Conservation (phyloP, 2,888 invertebrate species). For the Nematopogon swammerdamellus region DNA sequence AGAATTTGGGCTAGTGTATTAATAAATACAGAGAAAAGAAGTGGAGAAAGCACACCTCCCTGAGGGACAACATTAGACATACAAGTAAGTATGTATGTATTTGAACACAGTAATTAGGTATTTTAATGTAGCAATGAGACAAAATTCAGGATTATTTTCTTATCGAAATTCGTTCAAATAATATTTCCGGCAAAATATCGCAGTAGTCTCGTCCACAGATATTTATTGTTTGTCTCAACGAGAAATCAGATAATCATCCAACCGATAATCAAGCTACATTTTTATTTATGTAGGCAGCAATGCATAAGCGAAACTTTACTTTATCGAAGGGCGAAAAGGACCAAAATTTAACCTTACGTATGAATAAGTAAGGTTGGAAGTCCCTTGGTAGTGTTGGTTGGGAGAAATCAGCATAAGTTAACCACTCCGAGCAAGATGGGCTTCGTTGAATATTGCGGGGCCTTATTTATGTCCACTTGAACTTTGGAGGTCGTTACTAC, state of each 20-base stretch:
- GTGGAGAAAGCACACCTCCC: too few species aligned
- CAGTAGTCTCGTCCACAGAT: not conserved
- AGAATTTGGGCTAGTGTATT: too few species aligned
- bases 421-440: slow-evolving; percentile 23
- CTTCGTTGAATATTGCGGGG: slow-evolving; percentile 48
- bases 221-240: not conserved
- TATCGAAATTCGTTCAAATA: too few species aligned
- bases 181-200: too few species aligned
- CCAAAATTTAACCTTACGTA: not conserved
- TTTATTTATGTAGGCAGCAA: not conserved
- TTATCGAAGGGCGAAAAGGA: not conserved
- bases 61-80: too few species aligned
- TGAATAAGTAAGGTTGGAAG: not conserved
- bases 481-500: slow-evolving; percentile 37
- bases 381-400: not conserved
- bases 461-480: slow-evolving; percentile 55
- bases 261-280: not conserved
- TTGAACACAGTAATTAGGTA: too few species aligned
- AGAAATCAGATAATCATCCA: not conserved
- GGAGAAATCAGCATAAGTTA: not conserved
- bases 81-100: too few species aligned
- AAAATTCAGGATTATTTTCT: too few species aligned
- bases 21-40: too few species aligned
- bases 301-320: not conserved
- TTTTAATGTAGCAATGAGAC: too few species aligned